phyloP scores from a whole-genome alignment of 2,113 vertebrate genomes.

The Lethenteron reissneri region DNA sequence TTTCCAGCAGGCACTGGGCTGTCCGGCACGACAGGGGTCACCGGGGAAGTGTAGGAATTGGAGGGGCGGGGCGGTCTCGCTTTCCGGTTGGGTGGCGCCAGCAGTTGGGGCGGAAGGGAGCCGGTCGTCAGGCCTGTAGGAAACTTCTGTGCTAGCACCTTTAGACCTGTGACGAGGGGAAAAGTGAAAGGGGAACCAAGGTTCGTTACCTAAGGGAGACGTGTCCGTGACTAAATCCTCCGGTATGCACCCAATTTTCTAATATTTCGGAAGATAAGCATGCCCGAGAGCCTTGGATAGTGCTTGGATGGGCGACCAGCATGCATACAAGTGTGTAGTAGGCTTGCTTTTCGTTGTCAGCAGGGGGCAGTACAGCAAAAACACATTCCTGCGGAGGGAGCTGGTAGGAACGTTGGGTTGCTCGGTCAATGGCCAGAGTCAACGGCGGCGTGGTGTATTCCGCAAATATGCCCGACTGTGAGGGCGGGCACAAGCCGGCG shows the following conservation, averaged over 20 bases:
- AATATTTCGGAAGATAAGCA: neutral
- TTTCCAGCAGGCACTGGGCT: constrained; percentile 22
- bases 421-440: too few species aligned
- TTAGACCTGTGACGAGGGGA: constrained; percentile 36
- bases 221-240: neutral
- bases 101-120: constrained; percentile 21
- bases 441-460: too few species aligned
- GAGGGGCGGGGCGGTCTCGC: constrained; percentile 23
- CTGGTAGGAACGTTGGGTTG: too few species aligned
- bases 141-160: constrained; percentile 60
- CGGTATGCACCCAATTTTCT: neutral
- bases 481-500: too few species aligned
- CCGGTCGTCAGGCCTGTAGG: constrained; percentile 57
- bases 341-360: too few species aligned
- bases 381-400: too few species aligned
- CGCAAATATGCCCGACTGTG: too few species aligned
- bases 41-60: constrained; percentile 14
- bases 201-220: neutral
- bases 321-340: too few species aligned
- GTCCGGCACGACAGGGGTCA: constrained; percentile 16
- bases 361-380: too few species aligned
- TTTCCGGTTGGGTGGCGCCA: neutral
- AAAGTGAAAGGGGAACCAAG: neutral
- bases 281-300: neutral
- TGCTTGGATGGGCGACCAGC: neutral